Percentiles rank a stretch among this genome's conserved stretches.
Evolutionary conservation across 2,113 vertebrate genomes (phyloP).

Genomic region (Zapus hudsonius): DNA sequence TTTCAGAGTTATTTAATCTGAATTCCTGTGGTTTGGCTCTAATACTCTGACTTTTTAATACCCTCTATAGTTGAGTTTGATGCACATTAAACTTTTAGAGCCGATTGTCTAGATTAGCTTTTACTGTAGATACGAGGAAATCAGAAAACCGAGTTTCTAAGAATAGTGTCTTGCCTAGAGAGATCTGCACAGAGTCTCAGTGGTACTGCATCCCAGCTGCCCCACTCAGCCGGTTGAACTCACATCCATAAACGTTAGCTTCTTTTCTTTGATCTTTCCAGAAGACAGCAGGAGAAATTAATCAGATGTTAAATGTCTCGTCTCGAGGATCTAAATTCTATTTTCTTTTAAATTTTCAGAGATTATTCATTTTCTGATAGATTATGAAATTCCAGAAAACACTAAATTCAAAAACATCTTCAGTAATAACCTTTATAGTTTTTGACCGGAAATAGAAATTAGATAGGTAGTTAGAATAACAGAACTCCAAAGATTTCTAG

Average conservation of each 20-base stretch:
- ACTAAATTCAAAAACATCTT: conserved; percentile 7
- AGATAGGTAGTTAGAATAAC: too few species aligned
- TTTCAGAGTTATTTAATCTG: background rate
- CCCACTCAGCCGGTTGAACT: background rate
- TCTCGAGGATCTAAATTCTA: background rate
- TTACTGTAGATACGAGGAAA: background rate
- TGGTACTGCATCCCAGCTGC: background rate
- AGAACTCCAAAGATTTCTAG: too few species aligned
- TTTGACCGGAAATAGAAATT: background rate
- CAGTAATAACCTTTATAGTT: background rate
- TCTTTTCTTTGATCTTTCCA: background rate
- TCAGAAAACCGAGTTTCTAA: background rate
- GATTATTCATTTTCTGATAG: background rate
- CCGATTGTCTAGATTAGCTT: background rate
- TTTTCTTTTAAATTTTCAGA: background rate
- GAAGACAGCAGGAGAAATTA: background rate
- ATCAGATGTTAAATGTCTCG: background rate
- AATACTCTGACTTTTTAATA: background rate
- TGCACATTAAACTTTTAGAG: background rate
- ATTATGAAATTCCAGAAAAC: background rate
- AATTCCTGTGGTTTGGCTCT: background rate
- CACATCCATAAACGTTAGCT: background rate
- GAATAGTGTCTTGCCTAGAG: background rate
- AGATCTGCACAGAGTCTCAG: background rate
- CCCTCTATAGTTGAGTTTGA: background rate